Evolutionary conservation across 2,888 invertebrate genomes (phyloP), one percentile per base, ranked within the genome.

Genomic region (Galeruca laticollis): DNA sequence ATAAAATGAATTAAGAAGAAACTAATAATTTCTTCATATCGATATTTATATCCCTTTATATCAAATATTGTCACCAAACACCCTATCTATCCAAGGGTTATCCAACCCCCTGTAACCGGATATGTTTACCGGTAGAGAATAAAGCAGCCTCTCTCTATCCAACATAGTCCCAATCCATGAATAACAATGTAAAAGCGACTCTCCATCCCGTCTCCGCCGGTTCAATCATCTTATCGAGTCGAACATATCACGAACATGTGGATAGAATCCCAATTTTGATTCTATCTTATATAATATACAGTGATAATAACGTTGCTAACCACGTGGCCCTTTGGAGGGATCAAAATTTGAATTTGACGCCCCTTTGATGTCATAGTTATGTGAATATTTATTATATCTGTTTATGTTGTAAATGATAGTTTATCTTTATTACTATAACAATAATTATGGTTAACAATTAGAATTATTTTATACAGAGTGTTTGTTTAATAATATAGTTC

Each of bases 181-280:
- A 79, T 79, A 79, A 79, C 79, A 79, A 79, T 79, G 77, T 75
- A 73, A 72, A 56, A 73, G 70, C 73, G 71, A 73, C 68, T 63
- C 72, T 69, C 59, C 47, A 68, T 65, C 63, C 31, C 66, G 62
- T 56, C 68, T 59, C 63, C 51, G 59, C 59, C 51, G 64, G 69
- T 73, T 77, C 77, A 77, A 79, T 79, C 77, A 77, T 76, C 79
- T 79, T 79, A 79, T 79, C 79, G 75, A 65, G 35, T 57, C 75
- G 71, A 78, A 80, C 79, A 79, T 79, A 81, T 81, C 80, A 76
- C 75, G 79, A 78, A 77, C 81, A 81, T 81, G 78, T 76, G 78
- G 76, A 77, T 73, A 73, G 73, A 75, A 76, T 76, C 73, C 73
- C 74, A 76, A 76, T 75, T n/a, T 68, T 71, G 63, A 72, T 70